These are phyloP conservation scores for Himalopsyche anomala DNA, from an alignment of 2,888 invertebrate species.

Conservation along the genomic window DNA sequence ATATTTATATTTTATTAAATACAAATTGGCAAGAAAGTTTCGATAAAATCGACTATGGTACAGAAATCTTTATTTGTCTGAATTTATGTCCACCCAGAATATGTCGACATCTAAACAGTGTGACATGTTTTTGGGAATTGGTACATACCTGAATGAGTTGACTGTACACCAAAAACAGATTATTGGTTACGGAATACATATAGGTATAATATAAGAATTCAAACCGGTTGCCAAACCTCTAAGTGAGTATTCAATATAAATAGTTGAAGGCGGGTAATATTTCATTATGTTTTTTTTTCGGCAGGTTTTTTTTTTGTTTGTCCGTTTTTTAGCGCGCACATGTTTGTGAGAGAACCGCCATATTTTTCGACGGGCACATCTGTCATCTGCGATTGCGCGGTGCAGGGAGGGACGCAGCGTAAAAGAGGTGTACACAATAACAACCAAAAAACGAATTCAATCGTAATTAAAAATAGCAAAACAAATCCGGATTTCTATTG, in stretches of 20 bases:
- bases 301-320: constrained; percentile 35
- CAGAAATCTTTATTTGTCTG: too few species aligned
- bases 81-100: too few species aligned
- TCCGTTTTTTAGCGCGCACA: constrained; percentile 52
- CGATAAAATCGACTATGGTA: too few species aligned
- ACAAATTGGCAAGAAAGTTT: too few species aligned
- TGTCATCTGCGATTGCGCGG: constrained; percentile 50
- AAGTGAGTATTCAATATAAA: constrained; percentile 57
- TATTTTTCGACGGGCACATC: constrained; percentile 56
- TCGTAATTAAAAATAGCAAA: too few species aligned
- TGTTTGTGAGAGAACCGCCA: constrained; percentile 52
- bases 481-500: too few species aligned
- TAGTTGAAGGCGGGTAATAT: constrained; percentile 56
- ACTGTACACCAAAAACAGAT: constrained; percentile 8
- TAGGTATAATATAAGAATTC: neutral
- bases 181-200: neutral
- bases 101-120: too few species aligned
- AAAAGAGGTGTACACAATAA: constrained; percentile 4
- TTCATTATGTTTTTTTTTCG: constrained; percentile 51
- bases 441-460: too few species aligned
- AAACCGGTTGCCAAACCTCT: constrained; percentile 56
- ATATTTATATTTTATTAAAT: too few species aligned
- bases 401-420: constrained; percentile 13
- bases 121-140: too few species aligned
- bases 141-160: neutral